These are phyloP conservation scores for Tupaia chinensis DNA, from an alignment of 2,113 vertebrate genomes.

Conservation along the genomic window DNA sequence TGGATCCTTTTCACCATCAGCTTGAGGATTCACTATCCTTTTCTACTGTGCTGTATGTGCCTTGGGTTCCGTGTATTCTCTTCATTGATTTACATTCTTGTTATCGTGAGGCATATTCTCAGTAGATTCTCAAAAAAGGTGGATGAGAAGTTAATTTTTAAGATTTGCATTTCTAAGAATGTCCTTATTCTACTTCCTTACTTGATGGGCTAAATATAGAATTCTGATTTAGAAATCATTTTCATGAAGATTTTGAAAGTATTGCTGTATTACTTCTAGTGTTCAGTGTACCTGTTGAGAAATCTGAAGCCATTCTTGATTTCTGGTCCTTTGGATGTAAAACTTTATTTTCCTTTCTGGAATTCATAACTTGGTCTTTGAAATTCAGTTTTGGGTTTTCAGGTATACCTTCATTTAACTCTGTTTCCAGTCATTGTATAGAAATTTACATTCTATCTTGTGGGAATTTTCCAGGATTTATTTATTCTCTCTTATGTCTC, in stretches of 20 bases:
- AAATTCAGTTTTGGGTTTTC: not conserved
- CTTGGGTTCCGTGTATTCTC: not conserved
- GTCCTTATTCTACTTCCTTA: not conserved
- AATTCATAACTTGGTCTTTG: not conserved
- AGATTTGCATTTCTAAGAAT: constrained; percentile 20
- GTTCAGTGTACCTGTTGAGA: not conserved
- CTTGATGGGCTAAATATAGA: not conserved
- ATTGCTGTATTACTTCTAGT: not conserved
- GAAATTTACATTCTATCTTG: not conserved
- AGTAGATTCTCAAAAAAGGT: not conserved
- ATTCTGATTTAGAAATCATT: not conserved
- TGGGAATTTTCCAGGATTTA: not conserved
- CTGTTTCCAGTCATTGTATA: not conserved
- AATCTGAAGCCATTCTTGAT: not conserved
- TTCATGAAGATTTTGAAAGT: not conserved
- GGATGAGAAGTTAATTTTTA: not conserved
- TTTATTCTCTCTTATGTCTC: not conserved
- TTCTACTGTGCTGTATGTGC: not conserved
- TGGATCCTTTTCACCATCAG: not conserved
- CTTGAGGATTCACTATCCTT: not conserved
- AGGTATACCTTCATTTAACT: not conserved
- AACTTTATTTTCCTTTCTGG: not conserved
- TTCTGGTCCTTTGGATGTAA: not conserved
- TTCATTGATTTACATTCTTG: not conserved
- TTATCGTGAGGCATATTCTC: not conserved